These are phyloP conservation scores for Clistopyga incitator DNA, from an alignment of 2,888 invertebrate genomes.

Conservation along the genomic window DNA sequence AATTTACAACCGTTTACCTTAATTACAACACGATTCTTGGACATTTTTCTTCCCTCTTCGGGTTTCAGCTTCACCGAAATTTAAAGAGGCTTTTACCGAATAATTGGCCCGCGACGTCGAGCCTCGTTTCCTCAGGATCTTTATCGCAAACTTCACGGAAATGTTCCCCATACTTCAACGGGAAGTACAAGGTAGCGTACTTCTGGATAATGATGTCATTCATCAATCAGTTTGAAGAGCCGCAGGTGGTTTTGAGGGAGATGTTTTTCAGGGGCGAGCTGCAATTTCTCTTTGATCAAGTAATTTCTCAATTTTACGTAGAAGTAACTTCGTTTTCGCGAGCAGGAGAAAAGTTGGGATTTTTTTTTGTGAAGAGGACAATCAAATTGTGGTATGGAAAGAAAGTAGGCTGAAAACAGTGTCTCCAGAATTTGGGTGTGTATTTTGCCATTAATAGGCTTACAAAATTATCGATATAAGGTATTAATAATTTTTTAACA, in stretches of 20 bases:
- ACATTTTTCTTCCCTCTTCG: not conserved
- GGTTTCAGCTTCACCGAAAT: not conserved
- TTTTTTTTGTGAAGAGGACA: too few species aligned
- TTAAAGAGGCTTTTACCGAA: not conserved
- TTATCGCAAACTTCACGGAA: not conserved
- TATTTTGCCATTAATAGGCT: too few species aligned
- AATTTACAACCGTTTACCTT: not conserved
- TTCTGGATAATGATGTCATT: not conserved
- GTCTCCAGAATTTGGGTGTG: too few species aligned
- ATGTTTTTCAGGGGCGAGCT: not conserved
- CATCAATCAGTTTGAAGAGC: not conserved
- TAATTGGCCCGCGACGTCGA: not conserved
- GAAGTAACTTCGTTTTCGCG: too few species aligned
- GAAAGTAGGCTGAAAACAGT: too few species aligned
- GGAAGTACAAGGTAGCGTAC: not conserved
- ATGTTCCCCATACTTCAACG: not conserved
- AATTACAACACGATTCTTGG: not conserved
- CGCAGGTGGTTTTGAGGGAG: not conserved
- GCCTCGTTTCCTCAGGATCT: not conserved
- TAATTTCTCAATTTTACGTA: not conserved
- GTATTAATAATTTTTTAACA: too few species aligned
- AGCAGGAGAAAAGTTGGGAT: too few species aligned
- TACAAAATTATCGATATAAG: too few species aligned
- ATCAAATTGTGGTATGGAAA: too few species aligned
- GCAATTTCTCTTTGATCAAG: not conserved